Evolutionary conservation across 1,140 invertebrate genomes (phyloP).

Genomic region (roundworm (Caenorhabditis elegans)): WBcel235 BX284606.5:12185501-12186000

Average conservation of each 20-base stretch:
- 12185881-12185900: background rate
- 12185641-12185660: background rate
- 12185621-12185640: background rate
- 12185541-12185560: background rate
- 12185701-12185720: background rate
- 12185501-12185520: too few relatives aligned
- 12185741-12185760: background rate
- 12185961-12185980: slow-evolving; percentile 21
- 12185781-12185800: background rate
- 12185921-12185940: background rate
- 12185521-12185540: too few relatives aligned
- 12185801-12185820: background rate
- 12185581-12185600: background rate
- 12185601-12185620: too few relatives aligned
- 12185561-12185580: background rate
- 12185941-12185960: background rate
- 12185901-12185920: background rate
- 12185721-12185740: slow-evolving; percentile 31
- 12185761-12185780: slow-evolving; percentile 22
- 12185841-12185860: too few relatives aligned
- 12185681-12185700: background rate
- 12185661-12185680: too few relatives aligned
- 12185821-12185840: too few relatives aligned
- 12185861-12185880: too few relatives aligned
- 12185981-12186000: background rate